A percentile compares a stretch with the other conserved stretches of the same genome.
phyloP scores from a whole-genome alignment of 2,888 invertebrate species.

The Caprella mutica region DNA sequence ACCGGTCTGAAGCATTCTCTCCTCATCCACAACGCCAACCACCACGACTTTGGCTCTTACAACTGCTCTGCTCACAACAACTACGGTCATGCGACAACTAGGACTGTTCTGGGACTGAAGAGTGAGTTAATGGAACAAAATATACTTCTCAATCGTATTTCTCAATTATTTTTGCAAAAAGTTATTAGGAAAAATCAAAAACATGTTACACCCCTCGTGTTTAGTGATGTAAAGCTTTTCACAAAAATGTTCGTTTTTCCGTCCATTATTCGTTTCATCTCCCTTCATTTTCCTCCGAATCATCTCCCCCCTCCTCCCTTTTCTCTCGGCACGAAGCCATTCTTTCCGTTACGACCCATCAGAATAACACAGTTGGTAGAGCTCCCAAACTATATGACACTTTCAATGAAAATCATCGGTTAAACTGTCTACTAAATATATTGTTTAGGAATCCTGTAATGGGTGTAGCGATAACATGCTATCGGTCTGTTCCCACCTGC shows the following conservation, averaged over 20 bases:
- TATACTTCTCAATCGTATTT: not conserved
- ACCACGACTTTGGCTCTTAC: constrained; percentile 78
- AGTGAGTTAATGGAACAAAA: constrained; percentile 53
- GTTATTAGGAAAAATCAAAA: not conserved
- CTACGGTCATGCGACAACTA: constrained; percentile 73
- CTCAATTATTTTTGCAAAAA: not conserved
- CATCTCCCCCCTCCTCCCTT: too few species aligned
- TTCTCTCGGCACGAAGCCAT: too few species aligned
- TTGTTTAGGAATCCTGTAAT: too few species aligned
- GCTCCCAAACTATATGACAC: too few species aligned
- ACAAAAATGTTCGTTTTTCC: not conserved
- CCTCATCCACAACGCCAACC: constrained; percentile 71
- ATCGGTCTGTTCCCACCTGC: too few species aligned
- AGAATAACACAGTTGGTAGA: too few species aligned
- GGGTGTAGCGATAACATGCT: too few species aligned
- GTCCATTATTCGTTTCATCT: too few species aligned
- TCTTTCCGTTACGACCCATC: too few species aligned
- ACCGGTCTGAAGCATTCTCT: constrained; percentile 73
- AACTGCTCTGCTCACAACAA: constrained; percentile 87
- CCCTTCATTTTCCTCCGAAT: too few species aligned
- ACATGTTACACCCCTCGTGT: not conserved
- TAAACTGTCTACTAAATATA: too few species aligned
- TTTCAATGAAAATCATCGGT: too few species aligned
- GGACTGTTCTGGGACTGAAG: constrained; percentile 71
- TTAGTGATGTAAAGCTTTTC: not conserved